Conservation (phyloP, 1,140 invertebrate species). For the Coelopa frigida region DNA sequence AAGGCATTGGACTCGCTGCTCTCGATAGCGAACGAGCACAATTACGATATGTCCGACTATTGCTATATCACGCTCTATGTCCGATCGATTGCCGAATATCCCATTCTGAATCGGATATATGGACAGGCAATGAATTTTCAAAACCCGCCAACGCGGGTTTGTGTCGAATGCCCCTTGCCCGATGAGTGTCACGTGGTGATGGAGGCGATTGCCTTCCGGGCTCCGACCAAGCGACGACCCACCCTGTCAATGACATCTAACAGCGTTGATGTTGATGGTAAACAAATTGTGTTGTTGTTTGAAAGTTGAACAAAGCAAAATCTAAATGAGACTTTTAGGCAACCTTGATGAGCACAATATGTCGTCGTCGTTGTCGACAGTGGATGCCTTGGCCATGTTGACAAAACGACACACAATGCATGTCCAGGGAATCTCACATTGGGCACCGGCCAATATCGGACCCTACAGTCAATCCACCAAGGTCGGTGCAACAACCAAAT, state of each 20-base stretch:
- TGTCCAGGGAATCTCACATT: constrained; percentile 90
- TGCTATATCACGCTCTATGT: constrained; percentile 78
- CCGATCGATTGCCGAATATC: constrained; percentile 71
- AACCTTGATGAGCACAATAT: constrained; percentile 18
- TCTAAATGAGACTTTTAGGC: constrained; percentile 1
- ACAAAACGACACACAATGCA: constrained; percentile 62
- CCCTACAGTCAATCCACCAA: constrained; percentile 88
- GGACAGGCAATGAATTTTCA: constrained; percentile 63
- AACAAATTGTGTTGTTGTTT: not conserved
- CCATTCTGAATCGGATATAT: constrained; percentile 70
- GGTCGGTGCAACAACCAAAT: constrained; percentile 34
- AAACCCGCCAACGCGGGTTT: constrained; percentile 83
- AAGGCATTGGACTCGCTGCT: constrained; percentile 27
- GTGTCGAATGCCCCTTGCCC: constrained; percentile 73
- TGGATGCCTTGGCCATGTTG: constrained; percentile 19
- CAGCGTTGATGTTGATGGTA: constrained; percentile 9
- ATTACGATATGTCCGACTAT: constrained; percentile 58
- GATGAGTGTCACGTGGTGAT: constrained; percentile 65
- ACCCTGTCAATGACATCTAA: constrained; percentile 9
- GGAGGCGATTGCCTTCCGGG: constrained; percentile 65
- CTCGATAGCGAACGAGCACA: constrained; percentile 42
- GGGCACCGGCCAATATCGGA: constrained; percentile 93
- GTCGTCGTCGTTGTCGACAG: constrained; percentile 2
- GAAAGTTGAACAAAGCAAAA: not conserved
- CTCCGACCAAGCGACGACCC: constrained; percentile 17